Evolutionary conservation across 2,888 invertebrate species (phyloP), one percentile per base, ranked within the genome.

Genomic region (Rambutsinella grinnellia): DNA sequence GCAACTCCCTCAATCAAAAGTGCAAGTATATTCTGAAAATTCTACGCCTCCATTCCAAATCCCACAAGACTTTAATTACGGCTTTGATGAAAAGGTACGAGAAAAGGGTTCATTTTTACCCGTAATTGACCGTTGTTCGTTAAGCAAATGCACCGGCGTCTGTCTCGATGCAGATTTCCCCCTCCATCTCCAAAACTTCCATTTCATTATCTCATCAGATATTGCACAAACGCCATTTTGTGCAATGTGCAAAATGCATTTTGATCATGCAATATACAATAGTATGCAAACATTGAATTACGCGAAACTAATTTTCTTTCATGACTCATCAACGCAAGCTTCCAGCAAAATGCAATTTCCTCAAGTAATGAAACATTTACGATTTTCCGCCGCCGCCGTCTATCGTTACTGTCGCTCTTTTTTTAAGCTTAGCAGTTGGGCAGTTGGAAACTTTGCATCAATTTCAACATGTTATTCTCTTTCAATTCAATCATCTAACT

Each of bases 261-360:
- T 66, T 56, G 28, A 23, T 10, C 53, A 26, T 69, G 19, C 10
- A 13, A 58, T 58, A 36, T 36, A 62, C 3, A 44, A 44, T 49
- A 19, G 13, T 47, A 62, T 23, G 13, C 57, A 57, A 23, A 3
- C 19, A 23, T n/a, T 17, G 8, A 21, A 21, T 21, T 8, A 5
- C 2, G 60, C 60, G 46, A 10, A 6, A 10, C 5, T n/a, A 21
- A 23, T 23, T 60, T 6, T 6, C 24, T 46, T 13, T 3, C 60
- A 36, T 36, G 36, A 36, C 36, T 36, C 36, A 36, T 13, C 36
- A 36, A 36, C 36, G 13, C 36, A 36, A 36, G 60, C 57, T 61
- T 69, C 67, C 67, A 51, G 61, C 54, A 61, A 74, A 71, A 54
- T 74, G 74, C 66, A 74, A 74, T 74, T 74, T 66, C 54, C 65